A percentile compares a stretch with the other conserved stretches of the same genome.
phyloP scores from a whole-genome alignment of 2,888 invertebrate species.

The Polyploca ridens region DNA sequence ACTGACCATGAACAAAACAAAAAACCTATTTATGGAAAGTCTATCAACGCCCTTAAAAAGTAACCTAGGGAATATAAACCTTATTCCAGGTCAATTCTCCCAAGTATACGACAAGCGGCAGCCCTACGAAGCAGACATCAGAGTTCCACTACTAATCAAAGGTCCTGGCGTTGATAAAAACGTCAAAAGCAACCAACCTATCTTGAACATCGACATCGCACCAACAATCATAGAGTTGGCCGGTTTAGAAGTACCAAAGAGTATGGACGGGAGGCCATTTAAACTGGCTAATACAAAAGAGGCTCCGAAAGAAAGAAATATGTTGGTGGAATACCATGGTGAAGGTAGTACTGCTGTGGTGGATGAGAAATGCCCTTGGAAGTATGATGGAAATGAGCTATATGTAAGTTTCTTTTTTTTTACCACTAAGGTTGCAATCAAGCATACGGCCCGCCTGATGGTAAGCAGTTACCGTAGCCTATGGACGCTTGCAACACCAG shows the following conservation, averaged over 20 bases:
- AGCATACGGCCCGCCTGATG: no score
- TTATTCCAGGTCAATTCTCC: conserved; percentile 90
- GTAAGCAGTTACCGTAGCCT: no score
- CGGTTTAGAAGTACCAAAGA: conserved; percentile 73
- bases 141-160: conserved; percentile 91
- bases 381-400: conserved; percentile 80
- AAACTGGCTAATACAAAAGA: conserved; percentile 29
- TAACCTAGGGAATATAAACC: neutral
- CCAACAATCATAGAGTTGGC: conserved; percentile 92
- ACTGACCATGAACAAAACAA: no score
- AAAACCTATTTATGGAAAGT: no score
- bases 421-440: no score
- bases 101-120: conserved; percentile 95
- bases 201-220: conserved; percentile 92
- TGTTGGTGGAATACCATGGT: conserved; percentile 93
- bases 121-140: conserved; percentile 95
- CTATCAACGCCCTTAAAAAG: no score
- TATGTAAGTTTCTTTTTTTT: conserved; percentile 80
- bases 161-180: conserved; percentile 88
- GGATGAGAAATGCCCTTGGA: conserved; percentile 87
- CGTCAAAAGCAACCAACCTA: conserved; percentile 78
- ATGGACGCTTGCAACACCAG: no score
- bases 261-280: conserved; percentile 86
- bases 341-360: conserved; percentile 86
- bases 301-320: conserved; percentile 65